Percentiles rank a stretch among this genome's conserved stretches.
Conservation (phyloP, 2,888 invertebrate species). For the Leucoma salicis region DNA sequence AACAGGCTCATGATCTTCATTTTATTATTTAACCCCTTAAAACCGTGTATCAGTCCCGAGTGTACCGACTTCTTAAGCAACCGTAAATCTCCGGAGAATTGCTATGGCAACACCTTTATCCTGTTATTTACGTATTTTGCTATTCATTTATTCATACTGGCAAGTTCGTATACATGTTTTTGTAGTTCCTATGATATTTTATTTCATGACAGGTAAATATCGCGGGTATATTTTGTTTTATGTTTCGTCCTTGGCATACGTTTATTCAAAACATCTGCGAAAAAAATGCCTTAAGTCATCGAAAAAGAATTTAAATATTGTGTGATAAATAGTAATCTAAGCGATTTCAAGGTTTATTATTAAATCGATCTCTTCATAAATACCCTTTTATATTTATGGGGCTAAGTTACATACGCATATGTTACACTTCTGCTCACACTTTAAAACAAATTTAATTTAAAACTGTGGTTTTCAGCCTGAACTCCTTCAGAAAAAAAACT, state of each 20-base stretch:
- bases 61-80: not conserved
- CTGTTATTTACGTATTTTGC: constrained; percentile 18
- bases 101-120: constrained; percentile 6
- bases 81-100: not conserved
- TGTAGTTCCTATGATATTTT: constrained; percentile 9
- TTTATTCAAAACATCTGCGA: not conserved
- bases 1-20: not conserved
- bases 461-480: no score
- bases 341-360: no score
- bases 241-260: not conserved
- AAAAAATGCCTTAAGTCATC: no score
- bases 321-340: no score
- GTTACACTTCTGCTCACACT: no score
- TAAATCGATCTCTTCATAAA: no score
- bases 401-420: no score
- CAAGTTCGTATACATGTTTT: constrained; percentile 17
- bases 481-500: no score
- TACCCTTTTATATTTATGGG: no score
- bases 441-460: no score
- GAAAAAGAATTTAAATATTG: no score
- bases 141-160: constrained; percentile 25
- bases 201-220: constrained; percentile 17
- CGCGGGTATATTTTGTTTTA: not conserved
- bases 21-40: not conserved
- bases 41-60: not conserved